Conservation (phyloP, 2,797 vertebrate species). For the Picus viridis region DNA sequence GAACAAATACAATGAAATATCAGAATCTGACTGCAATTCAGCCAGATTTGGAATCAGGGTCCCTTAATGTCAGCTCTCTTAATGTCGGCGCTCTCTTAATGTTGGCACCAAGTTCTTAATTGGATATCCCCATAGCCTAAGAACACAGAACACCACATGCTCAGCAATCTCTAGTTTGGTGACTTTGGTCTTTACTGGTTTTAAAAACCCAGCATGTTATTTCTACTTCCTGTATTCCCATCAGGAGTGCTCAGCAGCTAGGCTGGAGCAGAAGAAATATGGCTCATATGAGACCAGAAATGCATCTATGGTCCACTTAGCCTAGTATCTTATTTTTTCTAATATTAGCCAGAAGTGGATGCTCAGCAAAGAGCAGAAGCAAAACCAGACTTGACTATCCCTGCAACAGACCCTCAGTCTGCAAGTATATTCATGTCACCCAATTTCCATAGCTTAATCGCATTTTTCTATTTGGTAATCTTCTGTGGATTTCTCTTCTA, state of each 20-base stretch:
- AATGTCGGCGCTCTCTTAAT: not conserved
- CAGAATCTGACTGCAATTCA: not conserved
- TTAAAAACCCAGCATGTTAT: not conserved
- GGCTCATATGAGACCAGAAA: not conserved
- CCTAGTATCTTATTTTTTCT: not conserved
- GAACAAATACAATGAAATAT: not conserved
- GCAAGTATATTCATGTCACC: not conserved
- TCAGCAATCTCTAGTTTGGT: not conserved
- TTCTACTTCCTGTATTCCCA: not conserved
- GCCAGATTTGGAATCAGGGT: not conserved
- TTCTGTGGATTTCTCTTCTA: not conserved
- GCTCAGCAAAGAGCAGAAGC: not conserved
- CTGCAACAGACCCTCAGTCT: not conserved
- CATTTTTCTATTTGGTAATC: not conserved
- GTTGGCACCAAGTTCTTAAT: not conserved
- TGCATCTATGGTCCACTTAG: not conserved
- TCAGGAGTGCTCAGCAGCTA: not conserved
- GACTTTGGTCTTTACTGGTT: not conserved
- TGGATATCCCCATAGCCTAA: not conserved
- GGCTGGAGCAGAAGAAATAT: not conserved
- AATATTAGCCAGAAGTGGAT: not conserved
- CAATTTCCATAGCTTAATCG: not conserved
- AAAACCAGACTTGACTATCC: not conserved
- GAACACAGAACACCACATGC: not conserved
- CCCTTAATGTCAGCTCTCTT: not conserved